Percentiles rank a stretch among this genome's conserved stretches.
These are phyloP conservation scores for Saccostrea glomerata DNA, from an alignment of 1,140 invertebrate genomes.

Conservation along the genomic window DNA sequence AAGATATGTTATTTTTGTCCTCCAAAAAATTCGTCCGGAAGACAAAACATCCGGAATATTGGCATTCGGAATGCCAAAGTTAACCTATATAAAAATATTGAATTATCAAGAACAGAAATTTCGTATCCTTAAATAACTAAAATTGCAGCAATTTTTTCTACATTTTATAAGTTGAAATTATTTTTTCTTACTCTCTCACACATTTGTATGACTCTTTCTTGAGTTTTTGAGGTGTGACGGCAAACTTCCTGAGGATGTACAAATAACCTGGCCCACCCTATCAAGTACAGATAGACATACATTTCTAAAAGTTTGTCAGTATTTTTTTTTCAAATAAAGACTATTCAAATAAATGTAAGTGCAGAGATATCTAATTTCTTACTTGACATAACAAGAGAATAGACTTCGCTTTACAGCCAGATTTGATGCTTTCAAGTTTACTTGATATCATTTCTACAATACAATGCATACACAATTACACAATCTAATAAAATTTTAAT, in stretches of 20 bases:
- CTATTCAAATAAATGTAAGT: too few relatives aligned
- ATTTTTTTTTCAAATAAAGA: too few relatives aligned
- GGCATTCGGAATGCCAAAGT: too few relatives aligned
- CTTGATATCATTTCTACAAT: constrained; percentile 43
- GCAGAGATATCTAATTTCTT: background rate
- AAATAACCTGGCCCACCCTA: constrained; percentile 52
- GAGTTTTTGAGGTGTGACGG: constrained; percentile 50
- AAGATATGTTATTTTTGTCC: too few relatives aligned
- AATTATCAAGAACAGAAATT: too few relatives aligned
- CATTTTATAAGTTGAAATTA: too few relatives aligned
- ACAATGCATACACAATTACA: background rate
- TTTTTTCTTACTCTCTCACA: constrained; percentile 50
- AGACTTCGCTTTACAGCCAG: constrained; percentile 50
- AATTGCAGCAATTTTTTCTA: too few relatives aligned
- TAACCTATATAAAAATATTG: too few relatives aligned
- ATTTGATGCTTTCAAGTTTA: constrained; percentile 47
- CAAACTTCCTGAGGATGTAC: constrained; percentile 51
- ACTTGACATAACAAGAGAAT: constrained; percentile 50
- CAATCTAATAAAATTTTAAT: background rate
- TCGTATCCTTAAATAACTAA: too few relatives aligned
- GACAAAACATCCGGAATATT: too few relatives aligned
- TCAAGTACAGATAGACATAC: background rate
- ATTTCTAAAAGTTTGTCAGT: too few relatives aligned
- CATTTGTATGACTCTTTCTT: constrained; percentile 50
- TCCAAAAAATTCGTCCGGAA: too few relatives aligned